Conservation (phyloP, 2,888 invertebrate species). For the Oscheius onirici region DNA sequence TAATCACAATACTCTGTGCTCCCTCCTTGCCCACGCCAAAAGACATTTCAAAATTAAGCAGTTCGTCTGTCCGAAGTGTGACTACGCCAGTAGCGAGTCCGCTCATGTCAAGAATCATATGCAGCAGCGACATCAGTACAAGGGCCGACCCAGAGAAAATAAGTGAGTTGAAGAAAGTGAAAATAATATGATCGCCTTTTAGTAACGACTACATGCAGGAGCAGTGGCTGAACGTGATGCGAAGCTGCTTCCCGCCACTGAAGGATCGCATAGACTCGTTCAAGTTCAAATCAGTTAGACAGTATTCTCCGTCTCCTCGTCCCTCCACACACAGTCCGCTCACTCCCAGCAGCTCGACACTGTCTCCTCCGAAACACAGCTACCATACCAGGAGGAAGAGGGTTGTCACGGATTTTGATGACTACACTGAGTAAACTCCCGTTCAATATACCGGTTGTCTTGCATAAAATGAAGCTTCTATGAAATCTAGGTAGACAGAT, state of each 20-base stretch:
- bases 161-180: background rate
- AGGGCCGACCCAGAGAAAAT: constrained; percentile 7
- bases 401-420: too few relatives aligned
- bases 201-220: constrained; percentile 26
- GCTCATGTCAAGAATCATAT: constrained; percentile 18
- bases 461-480: too few relatives aligned
- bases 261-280: constrained; percentile 16
- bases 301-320: background rate
- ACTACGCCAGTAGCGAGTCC: constrained; percentile 23
- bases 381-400: constrained; percentile 13
- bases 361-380: background rate
- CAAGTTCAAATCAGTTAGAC: constrained; percentile 15
- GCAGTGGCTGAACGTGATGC: constrained; percentile 20
- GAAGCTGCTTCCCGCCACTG: constrained; percentile 17
- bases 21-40: constrained; percentile 29
- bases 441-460: too few relatives aligned
- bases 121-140: background rate
- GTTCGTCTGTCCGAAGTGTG: constrained; percentile 10
- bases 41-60: constrained; percentile 27
- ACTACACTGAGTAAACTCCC: too few relatives aligned
- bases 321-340: too few relatives aligned
- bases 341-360: background rate
- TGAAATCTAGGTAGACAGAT: too few relatives aligned
- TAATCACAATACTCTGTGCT: constrained; percentile 19
- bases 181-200: background rate